Evolutionary conservation across 1,140 invertebrate genomes (phyloP).

Genomic region (Asbolus verrucosus): DNA sequence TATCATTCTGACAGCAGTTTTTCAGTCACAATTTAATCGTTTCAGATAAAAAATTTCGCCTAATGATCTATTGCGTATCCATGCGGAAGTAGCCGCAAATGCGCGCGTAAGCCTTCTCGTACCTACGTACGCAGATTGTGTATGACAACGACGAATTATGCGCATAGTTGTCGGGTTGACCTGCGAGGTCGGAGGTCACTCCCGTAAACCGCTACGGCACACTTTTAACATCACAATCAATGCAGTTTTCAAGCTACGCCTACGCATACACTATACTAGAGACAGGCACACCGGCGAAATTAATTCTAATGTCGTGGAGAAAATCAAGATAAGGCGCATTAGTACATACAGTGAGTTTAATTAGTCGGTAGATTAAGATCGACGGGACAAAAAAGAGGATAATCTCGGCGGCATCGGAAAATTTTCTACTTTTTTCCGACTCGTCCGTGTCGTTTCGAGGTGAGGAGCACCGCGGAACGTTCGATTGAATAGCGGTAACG

Average conservation of each 20-base stretch:
- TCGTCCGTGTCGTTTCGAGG: too few species aligned
- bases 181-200: conserved; percentile 12
- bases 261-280: neutral
- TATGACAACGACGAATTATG: conserved; percentile 33
- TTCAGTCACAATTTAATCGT: too few species aligned
- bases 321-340: conserved; percentile 13
- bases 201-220: conserved; percentile 32
- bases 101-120: conserved; percentile 8
- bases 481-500: conserved; percentile 37
- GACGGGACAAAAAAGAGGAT: too few species aligned
- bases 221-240: conserved; percentile 38
- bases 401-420: too few species aligned
- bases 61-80: conserved; percentile 26
- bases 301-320: conserved; percentile 8
- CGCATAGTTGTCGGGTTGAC: conserved; percentile 33
- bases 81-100: conserved; percentile 24
- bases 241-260: conserved; percentile 30
- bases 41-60: too few species aligned
- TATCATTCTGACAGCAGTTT: conserved; percentile 1
- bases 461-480: too few species aligned
- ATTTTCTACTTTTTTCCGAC: too few species aligned
- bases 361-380: conserved; percentile 18
- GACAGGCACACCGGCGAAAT: conserved; percentile 6
- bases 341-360: conserved; percentile 30
- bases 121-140: conserved; percentile 34